A percentile compares a stretch with the other conserved stretches of the same genome.
phyloP scores from a whole-genome alignment of 2,113 vertebrate species.

The Cheilinus undulatus region DNA sequence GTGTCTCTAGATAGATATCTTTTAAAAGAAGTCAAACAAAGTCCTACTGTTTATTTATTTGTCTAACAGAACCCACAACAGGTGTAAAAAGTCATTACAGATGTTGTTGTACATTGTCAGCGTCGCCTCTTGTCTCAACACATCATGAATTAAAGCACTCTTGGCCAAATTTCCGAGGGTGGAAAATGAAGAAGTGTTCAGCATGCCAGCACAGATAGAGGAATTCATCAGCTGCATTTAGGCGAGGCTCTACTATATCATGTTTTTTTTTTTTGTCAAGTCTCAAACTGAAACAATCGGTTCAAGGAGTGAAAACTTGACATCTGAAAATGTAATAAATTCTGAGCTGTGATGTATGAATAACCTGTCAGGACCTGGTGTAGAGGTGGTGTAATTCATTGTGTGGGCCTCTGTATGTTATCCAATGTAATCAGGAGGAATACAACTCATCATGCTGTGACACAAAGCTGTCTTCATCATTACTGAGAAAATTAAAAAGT shows the following conservation, averaged over 20 bases:
- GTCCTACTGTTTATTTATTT: not conserved
- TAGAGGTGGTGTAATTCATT: not conserved
- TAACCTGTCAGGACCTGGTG: not conserved
- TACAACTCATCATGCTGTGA: not conserved
- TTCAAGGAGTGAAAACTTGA: not conserved
- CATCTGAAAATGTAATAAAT: slow-evolving; percentile 9
- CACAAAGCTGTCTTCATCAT: no score
- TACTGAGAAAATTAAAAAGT: not conserved
- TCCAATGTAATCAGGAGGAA: not conserved
- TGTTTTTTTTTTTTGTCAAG: slow-evolving; percentile 30
- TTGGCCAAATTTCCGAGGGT: slow-evolving; percentile 20
- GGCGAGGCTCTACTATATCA: slow-evolving; percentile 33
- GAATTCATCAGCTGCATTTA: slow-evolving; percentile 43
- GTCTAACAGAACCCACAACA: slow-evolving; percentile 1
- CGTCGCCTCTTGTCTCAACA: slow-evolving; percentile 26
- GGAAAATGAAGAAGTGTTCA: slow-evolving; percentile 16
- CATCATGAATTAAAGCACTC: slow-evolving; percentile 4
- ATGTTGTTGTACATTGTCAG: not conserved
- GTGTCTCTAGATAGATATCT: not conserved
- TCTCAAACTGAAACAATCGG: slow-evolving; percentile 1
- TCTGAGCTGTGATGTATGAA: not conserved
- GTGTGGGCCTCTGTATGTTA: not conserved
- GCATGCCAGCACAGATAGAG: slow-evolving; percentile 61
- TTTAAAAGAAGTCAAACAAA: not conserved
- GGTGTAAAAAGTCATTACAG: not conserved